These are phyloP conservation scores for Amyelois transitella DNA, from an alignment of 1,140 invertebrate genomes.

Conservation along the genomic window DNA sequence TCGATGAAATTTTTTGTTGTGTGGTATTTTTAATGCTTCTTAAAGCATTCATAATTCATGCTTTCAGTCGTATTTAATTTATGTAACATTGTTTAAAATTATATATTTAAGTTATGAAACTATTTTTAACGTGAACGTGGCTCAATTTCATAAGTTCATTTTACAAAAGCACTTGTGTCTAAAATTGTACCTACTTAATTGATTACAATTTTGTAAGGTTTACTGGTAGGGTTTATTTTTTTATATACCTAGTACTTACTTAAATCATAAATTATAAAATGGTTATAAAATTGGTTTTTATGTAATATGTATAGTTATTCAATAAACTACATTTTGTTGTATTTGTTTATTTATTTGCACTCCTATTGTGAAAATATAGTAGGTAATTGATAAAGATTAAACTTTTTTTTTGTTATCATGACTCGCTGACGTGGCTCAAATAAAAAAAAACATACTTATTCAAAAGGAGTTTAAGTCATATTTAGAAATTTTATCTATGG, in stretches of 20 bases:
- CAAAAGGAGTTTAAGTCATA: too few relatives aligned
- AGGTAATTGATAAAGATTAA: too few relatives aligned
- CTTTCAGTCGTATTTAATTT: neutral
- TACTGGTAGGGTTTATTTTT: neutral
- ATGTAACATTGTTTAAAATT: neutral
- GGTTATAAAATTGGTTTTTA: too few relatives aligned
- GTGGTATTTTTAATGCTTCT: too few relatives aligned
- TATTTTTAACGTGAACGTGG: neutral
- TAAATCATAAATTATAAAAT: neutral
- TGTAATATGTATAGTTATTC: neutral
- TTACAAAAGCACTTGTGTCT: too few relatives aligned
- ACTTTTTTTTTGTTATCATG: too few relatives aligned
- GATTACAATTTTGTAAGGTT: neutral
- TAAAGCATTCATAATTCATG: neutral
- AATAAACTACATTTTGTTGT: neutral
- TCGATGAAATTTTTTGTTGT: too few relatives aligned
- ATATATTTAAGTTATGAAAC: neutral
- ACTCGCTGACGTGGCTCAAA: too few relatives aligned
- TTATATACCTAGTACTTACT: neutral
- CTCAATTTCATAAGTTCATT: neutral
- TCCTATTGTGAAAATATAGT: too few relatives aligned
- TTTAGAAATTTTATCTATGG: too few relatives aligned
- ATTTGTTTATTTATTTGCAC: too few relatives aligned
- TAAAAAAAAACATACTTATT: too few relatives aligned
- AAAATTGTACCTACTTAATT: neutral